These are phyloP conservation scores for Nycticorax nycticorax DNA, from an alignment of 2,113 vertebrate species.

Conservation along the genomic window DNA sequence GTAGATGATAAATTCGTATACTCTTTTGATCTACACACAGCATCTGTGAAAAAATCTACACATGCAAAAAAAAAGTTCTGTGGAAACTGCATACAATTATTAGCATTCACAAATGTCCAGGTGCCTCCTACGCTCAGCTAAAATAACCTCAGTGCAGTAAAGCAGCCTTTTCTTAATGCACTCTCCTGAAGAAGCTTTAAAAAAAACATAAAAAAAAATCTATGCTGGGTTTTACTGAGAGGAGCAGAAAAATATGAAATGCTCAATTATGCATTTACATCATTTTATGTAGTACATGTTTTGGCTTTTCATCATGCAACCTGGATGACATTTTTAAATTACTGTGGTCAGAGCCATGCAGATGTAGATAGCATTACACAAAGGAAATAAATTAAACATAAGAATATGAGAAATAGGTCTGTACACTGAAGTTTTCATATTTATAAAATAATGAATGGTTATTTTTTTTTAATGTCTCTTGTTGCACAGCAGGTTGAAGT, in stretches of 20 bases:
- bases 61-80: neutral
- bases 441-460: neutral
- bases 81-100: neutral
- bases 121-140: neutral
- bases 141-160: neutral
- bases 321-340: neutral
- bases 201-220: neutral
- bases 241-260: neutral
- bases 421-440: neutral
- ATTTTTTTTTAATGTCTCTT: neutral
- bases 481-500: neutral
- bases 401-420: neutral
- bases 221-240: neutral
- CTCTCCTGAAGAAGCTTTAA: neutral
- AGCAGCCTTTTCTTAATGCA: neutral
- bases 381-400: neutral
- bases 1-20: neutral
- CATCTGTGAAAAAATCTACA: neutral
- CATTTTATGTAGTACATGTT: neutral
- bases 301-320: neutral
- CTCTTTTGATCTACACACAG: neutral
- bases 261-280: neutral
- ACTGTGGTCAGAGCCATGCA: neutral
- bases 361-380: neutral
- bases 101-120: neutral